Base-by-base conservation (phyloP, 2,888 invertebrate genomes). In the Pachymerium ferrugineum region DNA sequence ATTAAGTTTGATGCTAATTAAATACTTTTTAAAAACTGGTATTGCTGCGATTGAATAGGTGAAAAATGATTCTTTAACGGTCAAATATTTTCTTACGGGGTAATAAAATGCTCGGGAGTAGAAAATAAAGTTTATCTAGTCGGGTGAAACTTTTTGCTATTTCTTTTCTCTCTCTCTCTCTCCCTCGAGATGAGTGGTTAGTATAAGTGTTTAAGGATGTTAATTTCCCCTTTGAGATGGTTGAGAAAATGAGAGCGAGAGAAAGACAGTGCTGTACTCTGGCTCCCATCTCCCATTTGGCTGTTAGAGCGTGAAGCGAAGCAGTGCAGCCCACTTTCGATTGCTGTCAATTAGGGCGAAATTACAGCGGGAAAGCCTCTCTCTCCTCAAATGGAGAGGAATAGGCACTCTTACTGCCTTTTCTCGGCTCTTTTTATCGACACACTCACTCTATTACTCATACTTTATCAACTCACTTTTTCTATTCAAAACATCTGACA, bases 91-190 rank as follows among this genome's bases (percentile, higher is more conserved):
- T n/a, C n/a, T n/a, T n/a, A 16, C 10, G 47, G 22, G 19, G 47
- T 54, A 54, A 54, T 54, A 22, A 54, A 3, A 16, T n/a, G 47
- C 16, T 54, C 16, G 16, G 47, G 47, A 54, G n/a, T n/a, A n/a
- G n/a, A 54, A 54, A 54, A 54, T 54, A 54, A 54, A 54, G 47
- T 54, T 54, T 54, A 54, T 54, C 47, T 54, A 54, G 47, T 54
- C n/a, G n/a, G n/a, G 47, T 22, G 47, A 54, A 54, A 54, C 47
- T 54, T 54, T 54, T 54, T 54, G 47, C 47, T 54, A 54, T 54
- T 54, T 54, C 47, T 54, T 54, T 54, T 16, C 47, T 54, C 16
- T 54, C 22, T 54, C 47, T 54, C 22, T 54, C 47, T 54, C 22
- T 54, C 47, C 47, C 47, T 22, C 47, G 47, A 54, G 47, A 54